Evolutionary conservation across 2,113 vertebrate species (phyloP).

Genomic region (Holacanthus passer): DNA sequence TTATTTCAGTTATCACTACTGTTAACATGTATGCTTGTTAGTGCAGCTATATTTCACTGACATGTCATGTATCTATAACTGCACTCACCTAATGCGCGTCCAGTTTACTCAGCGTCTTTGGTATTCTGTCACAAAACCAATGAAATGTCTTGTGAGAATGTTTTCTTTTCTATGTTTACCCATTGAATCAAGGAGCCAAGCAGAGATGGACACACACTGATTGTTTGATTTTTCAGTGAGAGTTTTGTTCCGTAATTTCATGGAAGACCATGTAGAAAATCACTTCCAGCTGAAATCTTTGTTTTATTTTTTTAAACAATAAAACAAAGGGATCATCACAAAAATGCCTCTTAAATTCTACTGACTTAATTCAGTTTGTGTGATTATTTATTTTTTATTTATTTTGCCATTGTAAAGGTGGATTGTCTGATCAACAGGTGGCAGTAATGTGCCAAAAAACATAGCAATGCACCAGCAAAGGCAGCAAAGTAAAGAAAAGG

Average conservation of each 20-base stretch:
- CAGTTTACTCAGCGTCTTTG: slow-evolving; percentile 18
- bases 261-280: neutral
- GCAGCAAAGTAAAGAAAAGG: neutral
- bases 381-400: neutral
- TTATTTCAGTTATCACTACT: neutral
- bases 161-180: neutral
- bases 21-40: neutral
- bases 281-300: neutral
- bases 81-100: neutral
- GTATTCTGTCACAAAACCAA: neutral
- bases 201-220: neutral
- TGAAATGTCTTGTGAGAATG: neutral
- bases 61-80: slow-evolving; percentile 14
- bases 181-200: neutral
- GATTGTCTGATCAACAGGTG: neutral
- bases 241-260: neutral
- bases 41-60: slow-evolving; percentile 12
- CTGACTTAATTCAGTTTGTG: neutral
- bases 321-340: neutral
- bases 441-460: neutral
- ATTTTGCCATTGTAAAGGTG: neutral
- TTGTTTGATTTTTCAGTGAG: neutral
- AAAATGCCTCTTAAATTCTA: neutral
- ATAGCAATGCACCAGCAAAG: neutral
- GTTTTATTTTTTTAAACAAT: neutral